Evolutionary conservation across 2,797 vertebrate genomes (phyloP), one percentile per base, ranked within the genome.

Genomic region (Austrolebias charrua): DNA sequence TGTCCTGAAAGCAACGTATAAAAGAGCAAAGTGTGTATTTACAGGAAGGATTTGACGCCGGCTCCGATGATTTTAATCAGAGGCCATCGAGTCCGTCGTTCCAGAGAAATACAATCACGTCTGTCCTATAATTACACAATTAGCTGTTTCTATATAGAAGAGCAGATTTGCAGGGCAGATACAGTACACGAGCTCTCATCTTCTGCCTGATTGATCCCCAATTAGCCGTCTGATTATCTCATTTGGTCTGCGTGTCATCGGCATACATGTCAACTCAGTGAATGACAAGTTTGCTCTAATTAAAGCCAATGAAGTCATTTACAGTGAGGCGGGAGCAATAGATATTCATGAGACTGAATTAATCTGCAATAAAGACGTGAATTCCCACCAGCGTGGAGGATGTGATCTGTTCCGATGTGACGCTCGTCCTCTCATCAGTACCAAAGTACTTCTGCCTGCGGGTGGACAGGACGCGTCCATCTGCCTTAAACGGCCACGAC

Each of bases 171-270:
- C 73, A 70, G 68, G 81, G 79, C 68, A 67, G 69, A 80, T 63
- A 79, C 60, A 63, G 58, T 72, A 81, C 78, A 78, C 69, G 71
- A 83, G 79, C 76, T 80, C 67, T 74, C 82, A 89, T 81, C 85
- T 83, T 82, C 78, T 75, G 83, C 76, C 71, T 89, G 92, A 93
- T 91, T 91, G 85, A 88, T 91, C 90, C 86, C 89, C 85, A 91
- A 90, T 91, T 90, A 90, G 75, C 87, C 89, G 88, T 92, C 89
- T 77, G 80, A 92, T 92, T 89, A 90, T 73, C 83, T 81, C 83
- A 82, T 90, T 90, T 82, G 87, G 81, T 78, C 76, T 68, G 76
- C 57, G 52, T 88, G 87, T 86, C 86, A 88, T 59, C 69, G 75
- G 71, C 71, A 73, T 84, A 83, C 78, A 88, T 83, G 87, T 86